Percentiles rank a stretch among this genome's conserved stretches.
Conservation (phyloP, 30 jellyfish, hydroid and myxozoan genomes). For the Pelagia noctiluca region DNA sequence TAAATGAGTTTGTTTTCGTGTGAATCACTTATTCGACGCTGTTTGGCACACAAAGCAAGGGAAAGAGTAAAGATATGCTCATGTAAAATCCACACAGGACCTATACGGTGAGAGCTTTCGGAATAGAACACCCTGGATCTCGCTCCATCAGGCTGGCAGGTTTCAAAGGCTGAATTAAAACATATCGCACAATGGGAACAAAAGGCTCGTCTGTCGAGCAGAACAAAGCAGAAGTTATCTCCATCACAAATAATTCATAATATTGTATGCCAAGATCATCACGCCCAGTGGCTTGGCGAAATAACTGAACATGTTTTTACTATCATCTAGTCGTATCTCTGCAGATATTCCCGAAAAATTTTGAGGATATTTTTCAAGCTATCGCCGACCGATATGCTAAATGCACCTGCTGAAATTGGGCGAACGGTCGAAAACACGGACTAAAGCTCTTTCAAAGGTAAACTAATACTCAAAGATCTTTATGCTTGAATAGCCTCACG, state of each 20-base stretch:
- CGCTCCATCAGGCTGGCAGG: conserved; percentile 53
- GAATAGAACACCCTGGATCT: background rate
- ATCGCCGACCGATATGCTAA: background rate
- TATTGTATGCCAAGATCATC: conserved; percentile 47
- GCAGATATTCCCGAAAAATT: background rate
- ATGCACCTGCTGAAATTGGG: background rate
- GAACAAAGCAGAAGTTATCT: conserved; percentile 65
- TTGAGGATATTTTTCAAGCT: background rate
- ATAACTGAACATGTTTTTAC: background rate
- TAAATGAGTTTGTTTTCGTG: too few species aligned
- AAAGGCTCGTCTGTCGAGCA: conserved; percentile 59
- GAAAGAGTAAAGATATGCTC: too few species aligned
- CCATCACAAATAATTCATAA: conserved; percentile 72
- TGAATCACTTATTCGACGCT: too few species aligned
- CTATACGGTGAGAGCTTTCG: background rate
- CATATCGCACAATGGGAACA: conserved; percentile 64
- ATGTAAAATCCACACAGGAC: too few species aligned
- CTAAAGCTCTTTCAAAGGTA: conserved; percentile 77
- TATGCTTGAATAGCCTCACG: conserved; percentile 78
- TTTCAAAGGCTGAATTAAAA: conserved; percentile 37
- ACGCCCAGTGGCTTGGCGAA: conserved; percentile 62
- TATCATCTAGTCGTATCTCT: background rate
- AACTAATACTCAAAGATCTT: conserved; percentile 65
- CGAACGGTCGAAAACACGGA: conserved; percentile 27
- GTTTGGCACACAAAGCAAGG: too few species aligned